phyloP scores from a whole-genome alignment of 1,140 invertebrate genomes.

The Neuroterus valhalla region DNA sequence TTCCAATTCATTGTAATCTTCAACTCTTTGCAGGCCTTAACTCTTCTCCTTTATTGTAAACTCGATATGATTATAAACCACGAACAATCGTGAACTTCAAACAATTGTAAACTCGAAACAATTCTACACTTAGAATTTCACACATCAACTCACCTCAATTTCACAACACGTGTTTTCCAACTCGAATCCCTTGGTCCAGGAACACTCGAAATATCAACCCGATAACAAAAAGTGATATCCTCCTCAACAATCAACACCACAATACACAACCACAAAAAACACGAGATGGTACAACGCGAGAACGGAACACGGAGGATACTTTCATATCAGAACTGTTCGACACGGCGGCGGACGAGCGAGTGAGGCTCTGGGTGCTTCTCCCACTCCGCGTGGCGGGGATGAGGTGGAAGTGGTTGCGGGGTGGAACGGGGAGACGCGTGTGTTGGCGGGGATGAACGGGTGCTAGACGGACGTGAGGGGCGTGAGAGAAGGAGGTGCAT shows the following conservation, averaged over 20 bases:
- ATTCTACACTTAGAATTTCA: background rate
- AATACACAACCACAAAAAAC: conserved; percentile 31
- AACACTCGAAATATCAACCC: background rate
- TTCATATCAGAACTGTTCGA: conserved; percentile 56
- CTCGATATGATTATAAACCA: no score
- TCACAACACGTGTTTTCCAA: conserved; percentile 17
- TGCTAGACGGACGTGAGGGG: conserved; percentile 63
- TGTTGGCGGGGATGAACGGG: conserved; percentile 38
- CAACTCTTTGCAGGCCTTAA: no score
- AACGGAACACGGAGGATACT: conserved; percentile 37
- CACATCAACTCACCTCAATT: background rate
- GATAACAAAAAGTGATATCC: background rate
- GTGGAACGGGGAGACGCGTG: conserved; percentile 38
- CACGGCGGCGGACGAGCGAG: conserved; percentile 72
- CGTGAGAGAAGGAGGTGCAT: conserved; percentile 69
- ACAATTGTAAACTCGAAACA: background rate
- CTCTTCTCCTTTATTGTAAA: no score
- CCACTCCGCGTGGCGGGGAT: conserved; percentile 38
- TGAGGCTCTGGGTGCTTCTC: conserved; percentile 61
- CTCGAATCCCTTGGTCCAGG: background rate
- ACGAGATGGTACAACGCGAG: conserved; percentile 52
- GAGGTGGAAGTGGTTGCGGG: conserved; percentile 50
- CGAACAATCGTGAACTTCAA: no score
- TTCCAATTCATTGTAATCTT: no score
- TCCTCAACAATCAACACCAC: background rate